Evolutionary conservation across 1,140 invertebrate species (phyloP).

Genomic region (Drosophila sp.): DNA sequence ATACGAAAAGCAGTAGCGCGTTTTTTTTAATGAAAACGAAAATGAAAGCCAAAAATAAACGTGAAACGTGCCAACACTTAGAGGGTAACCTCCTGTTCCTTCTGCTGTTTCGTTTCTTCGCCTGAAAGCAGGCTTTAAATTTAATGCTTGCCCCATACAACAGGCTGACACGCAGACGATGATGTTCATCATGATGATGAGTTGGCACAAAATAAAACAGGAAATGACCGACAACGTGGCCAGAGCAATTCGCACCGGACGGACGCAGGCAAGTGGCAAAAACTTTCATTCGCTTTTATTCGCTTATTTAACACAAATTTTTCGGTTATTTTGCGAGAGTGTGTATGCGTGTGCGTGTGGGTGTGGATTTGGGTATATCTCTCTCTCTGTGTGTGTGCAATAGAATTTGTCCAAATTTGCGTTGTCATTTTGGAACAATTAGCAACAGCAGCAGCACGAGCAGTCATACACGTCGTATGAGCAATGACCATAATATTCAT

Average conservation of each 20-base stretch:
- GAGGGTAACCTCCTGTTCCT: neutral
- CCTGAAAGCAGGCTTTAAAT: constrained; percentile 57
- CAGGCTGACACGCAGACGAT: constrained; percentile 27
- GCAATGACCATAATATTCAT: constrained; percentile 41
- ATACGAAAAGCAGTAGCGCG: constrained; percentile 40
- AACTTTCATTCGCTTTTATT: constrained; percentile 75
- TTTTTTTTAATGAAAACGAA: constrained; percentile 25
- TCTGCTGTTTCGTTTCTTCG: neutral
- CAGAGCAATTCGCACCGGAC: constrained; percentile 15
- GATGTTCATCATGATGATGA: constrained; percentile 73
- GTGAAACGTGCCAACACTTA: constrained; percentile 54
- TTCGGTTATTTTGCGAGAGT: constrained; percentile 63
- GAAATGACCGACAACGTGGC: constrained; percentile 49
- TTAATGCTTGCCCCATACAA: constrained; percentile 39
- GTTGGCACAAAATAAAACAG: constrained; percentile 65
- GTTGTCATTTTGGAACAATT: constrained; percentile 72
- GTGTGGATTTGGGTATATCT: neutral
- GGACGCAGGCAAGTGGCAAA: constrained; percentile 65
- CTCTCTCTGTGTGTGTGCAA: neutral
- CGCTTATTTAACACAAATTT: constrained; percentile 79
- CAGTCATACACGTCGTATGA: constrained; percentile 53
- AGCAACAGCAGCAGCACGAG: constrained; percentile 38
- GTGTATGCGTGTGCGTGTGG: neutral
- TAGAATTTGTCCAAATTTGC: constrained; percentile 59
- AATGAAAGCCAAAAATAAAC: constrained; percentile 31